These are phyloP conservation scores for Aphelocoma californica DNA, from an alignment of 2,797 vertebrate species.

Conservation along the genomic window DNA sequence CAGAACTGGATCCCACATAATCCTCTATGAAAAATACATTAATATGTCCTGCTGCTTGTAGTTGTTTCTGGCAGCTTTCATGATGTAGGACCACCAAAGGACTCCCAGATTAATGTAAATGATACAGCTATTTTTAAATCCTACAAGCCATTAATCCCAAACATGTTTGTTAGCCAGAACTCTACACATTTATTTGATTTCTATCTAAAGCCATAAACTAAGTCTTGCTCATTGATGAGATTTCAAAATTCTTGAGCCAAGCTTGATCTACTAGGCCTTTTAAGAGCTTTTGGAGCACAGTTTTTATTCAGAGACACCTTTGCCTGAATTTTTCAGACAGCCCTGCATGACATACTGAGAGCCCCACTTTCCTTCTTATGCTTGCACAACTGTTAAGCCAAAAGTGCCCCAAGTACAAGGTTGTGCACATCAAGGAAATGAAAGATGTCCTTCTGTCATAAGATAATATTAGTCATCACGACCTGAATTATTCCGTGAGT, in stretches of 20 bases:
- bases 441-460: not conserved
- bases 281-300: not conserved
- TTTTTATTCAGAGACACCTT: not conserved
- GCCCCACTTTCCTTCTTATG: not conserved
- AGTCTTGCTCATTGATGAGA: not conserved
- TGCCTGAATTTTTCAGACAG: not conserved
- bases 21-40: not conserved
- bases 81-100: not conserved
- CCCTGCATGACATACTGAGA: not conserved
- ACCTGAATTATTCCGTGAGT: not conserved
- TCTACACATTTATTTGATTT: conserved; percentile 18
- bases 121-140: not conserved
- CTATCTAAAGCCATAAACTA: not conserved
- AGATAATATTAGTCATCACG: not conserved
- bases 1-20: not conserved
- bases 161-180: not conserved
- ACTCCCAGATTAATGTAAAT: conserved; percentile 12
- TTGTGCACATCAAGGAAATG: not conserved
- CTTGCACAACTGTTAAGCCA: not conserved
- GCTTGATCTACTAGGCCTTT: not conserved
- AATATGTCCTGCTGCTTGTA: not conserved
- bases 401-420: rapidly evolving
- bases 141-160: not conserved
- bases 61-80: not conserved
- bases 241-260: conserved; percentile 18